Base-by-base conservation (phyloP, 2,797 vertebrate genomes). In the Bradypodion pumilum region DNA sequence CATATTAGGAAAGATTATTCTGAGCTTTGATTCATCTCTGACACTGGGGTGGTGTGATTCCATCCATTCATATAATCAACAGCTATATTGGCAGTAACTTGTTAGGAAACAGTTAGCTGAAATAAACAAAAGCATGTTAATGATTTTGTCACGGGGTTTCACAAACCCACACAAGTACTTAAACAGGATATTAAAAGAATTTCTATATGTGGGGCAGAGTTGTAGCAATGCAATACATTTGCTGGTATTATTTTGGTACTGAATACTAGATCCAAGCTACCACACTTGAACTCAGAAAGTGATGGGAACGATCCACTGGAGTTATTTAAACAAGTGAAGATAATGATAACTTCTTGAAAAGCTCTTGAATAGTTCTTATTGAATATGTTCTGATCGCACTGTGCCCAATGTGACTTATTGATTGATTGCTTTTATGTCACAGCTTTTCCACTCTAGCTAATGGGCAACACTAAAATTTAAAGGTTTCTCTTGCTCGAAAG, bases 41-140 rank as follows among this genome's bases (percentile, higher is more conserved):
- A 91, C 89, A 92, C 74, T 88, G 89, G 32, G 35, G 82, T 91
- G 86, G 82, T 91, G 84, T 87, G 93, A 85, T 94, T 92, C 86
- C 84, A 85, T 81, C 70, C 0, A 76, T 82, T 86, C 72, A 66
- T 82, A 62, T 42, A 87, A 78, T 78, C 44, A 72, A 60, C 65
- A 88, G 69, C 79, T 85, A 78, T n/a, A 29, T 72, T 88, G 82
- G 52, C 40, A 0, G 69, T 81, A 65, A 80, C 13, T 62, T n/a
- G 75, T 56, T 3, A 78, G 83, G 86, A 89, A 91, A 84, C 2
- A 78, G 89, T 85, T 44, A 90, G 90, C 85, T n/a, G 80, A 63
- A 82, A 81, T 49, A 49, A 89, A 87, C 73, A 78, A 80, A 4
- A 85, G 77, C 66, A 83, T 91, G 44, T 75, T 75, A 70, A 60